phyloP scores from a whole-genome alignment of 2,888 invertebrate genomes.

The Carcina quercana region DNA sequence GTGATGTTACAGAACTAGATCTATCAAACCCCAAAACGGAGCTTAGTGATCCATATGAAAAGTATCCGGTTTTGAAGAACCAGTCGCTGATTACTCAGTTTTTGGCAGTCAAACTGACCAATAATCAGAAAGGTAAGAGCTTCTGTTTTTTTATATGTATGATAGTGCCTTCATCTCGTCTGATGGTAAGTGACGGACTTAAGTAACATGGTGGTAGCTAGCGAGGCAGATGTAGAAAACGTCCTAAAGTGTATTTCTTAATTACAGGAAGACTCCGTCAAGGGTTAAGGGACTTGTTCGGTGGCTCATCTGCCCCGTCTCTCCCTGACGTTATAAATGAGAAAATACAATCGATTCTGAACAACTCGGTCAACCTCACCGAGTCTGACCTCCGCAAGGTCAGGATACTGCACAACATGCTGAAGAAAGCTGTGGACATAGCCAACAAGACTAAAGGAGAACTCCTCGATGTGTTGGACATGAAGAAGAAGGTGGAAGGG shows the following conservation, averaged over 20 bases:
- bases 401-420: constrained; percentile 53
- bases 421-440: constrained; percentile 31
- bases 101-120: constrained; percentile 39
- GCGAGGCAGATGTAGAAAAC: neutral
- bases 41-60: neutral
- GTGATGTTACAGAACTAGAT: too few relatives aligned
- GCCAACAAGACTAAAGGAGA: constrained; percentile 11
- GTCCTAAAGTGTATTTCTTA: neutral
- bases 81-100: constrained; percentile 38
- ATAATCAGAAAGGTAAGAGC: constrained; percentile 60
- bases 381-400: constrained; percentile 49
- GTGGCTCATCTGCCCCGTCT: constrained; percentile 35
- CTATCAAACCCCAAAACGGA: neutral
- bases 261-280: constrained; percentile 53
- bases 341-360: constrained; percentile 42
- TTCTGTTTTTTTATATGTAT: neutral
- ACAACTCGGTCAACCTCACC: constrained; percentile 25
- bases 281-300: constrained; percentile 37
- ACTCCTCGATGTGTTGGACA: neutral
- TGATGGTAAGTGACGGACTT: neutral
- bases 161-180: neutral
- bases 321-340: constrained; percentile 51
- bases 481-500: constrained; percentile 7
- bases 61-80: constrained; percentile 45
- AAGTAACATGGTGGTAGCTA: neutral